phyloP scores from a whole-genome alignment of 2,797 vertebrate species.

The Limosa lapponica region DNA sequence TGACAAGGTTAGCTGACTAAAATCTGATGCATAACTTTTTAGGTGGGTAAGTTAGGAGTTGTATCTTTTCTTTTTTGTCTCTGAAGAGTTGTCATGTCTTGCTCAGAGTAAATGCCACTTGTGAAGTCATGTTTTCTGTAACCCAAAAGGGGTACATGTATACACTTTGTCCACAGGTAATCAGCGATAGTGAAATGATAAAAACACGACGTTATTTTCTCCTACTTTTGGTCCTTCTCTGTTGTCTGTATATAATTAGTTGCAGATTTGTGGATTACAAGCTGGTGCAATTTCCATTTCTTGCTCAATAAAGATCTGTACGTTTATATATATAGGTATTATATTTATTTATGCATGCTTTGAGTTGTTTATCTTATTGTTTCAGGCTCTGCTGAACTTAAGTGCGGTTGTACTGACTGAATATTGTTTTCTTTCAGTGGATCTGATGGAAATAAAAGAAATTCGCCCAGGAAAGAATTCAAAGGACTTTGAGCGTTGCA shows the following conservation, averaged over 20 bases:
- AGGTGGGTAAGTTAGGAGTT: neutral
- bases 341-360: neutral
- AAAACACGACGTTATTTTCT: neutral
- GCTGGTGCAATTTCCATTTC: neutral
- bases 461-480: constrained; percentile 91
- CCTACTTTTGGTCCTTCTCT: neutral
- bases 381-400: neutral
- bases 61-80: neutral
- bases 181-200: neutral
- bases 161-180: neutral
- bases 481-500: constrained; percentile 96
- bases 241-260: neutral
- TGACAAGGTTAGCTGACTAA: neutral
- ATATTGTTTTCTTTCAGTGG: constrained; percentile 82
- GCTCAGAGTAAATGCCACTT: neutral
- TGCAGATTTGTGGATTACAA: neutral
- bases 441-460: constrained; percentile 93
- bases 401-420: neutral
- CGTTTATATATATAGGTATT: neutral
- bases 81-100: neutral
- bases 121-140: neutral
- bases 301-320: neutral
- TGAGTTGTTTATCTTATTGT: neutral
- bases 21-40: neutral
- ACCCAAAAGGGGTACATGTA: neutral